Conservation (phyloP, 1,140 invertebrate genomes). For the Periplaneta americana region DNA sequence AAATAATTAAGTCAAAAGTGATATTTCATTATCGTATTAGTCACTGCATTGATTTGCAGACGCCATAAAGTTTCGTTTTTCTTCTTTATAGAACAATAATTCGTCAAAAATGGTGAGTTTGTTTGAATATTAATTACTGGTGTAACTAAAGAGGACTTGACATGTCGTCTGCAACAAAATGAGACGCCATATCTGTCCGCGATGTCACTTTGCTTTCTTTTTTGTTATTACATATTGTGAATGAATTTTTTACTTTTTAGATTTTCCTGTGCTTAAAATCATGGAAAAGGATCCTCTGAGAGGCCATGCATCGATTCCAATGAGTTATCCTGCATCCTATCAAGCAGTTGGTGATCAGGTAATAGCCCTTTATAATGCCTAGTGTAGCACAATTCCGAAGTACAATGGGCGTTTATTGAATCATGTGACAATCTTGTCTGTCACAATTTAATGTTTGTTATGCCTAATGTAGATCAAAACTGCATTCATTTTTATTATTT, state of each 20-base stretch:
- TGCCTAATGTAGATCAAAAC: too few relatives aligned
- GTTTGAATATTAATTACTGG: background rate
- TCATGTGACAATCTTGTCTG: background rate
- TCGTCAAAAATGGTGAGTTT: conserved; percentile 89
- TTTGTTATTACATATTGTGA: background rate
- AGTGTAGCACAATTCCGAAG: background rate
- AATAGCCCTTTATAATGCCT: conserved; percentile 22
- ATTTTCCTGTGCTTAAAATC: conserved; percentile 11
- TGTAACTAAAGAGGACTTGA: background rate
- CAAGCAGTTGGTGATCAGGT: conserved; percentile 48
- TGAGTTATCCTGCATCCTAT: conserved; percentile 39
- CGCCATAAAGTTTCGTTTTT: background rate
- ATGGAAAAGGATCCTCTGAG: conserved; percentile 49
- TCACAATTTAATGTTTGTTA: too few relatives aligned
- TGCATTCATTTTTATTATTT: too few relatives aligned
- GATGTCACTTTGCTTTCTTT: background rate
- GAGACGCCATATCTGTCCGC: background rate
- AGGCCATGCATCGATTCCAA: conserved; percentile 34
- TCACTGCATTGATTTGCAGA: background rate
- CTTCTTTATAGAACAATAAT: conserved; percentile 34
- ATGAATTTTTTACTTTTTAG: conserved; percentile 1
- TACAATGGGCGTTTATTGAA: background rate
- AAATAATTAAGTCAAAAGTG: background rate
- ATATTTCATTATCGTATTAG: background rate
- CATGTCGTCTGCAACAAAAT: background rate